These are phyloP conservation scores for Cephus cinctus DNA, from an alignment of 1,140 invertebrate genomes.

Conservation along the genomic window DNA sequence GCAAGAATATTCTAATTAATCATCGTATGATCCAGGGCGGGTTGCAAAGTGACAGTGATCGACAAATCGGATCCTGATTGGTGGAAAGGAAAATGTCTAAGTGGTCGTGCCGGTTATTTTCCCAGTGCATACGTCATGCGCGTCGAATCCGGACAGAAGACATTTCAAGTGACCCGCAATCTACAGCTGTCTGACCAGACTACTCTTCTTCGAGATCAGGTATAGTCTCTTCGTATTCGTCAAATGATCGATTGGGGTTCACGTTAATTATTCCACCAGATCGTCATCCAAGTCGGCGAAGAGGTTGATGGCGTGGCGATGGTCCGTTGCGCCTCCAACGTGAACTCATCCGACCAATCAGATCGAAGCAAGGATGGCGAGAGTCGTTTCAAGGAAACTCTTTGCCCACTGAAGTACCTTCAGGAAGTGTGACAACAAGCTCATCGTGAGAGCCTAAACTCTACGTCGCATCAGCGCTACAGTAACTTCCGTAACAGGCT, in stretches of 20 bases:
- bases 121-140: conserved; percentile 93
- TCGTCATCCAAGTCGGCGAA: conserved; percentile 83
- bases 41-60: conserved; percentile 92
- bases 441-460: conserved; percentile 39
- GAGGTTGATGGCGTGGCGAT: conserved; percentile 90
- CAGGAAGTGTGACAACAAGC: conserved; percentile 79
- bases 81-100: conserved; percentile 94
- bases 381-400: conserved; percentile 56
- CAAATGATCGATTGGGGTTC: conserved; percentile 63
- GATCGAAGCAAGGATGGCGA: conserved; percentile 77
- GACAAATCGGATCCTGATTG: conserved; percentile 93
- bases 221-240: conserved; percentile 53
- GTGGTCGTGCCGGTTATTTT: conserved; percentile 86
- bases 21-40: conserved; percentile 70
- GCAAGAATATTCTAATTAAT: neutral
- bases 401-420: conserved; percentile 78
- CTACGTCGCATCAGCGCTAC: conserved; percentile 16
- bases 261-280: conserved; percentile 68
- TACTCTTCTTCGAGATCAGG: conserved; percentile 70
- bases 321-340: conserved; percentile 86
- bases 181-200: conserved; percentile 67
- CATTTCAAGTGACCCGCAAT: conserved; percentile 78
- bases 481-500: conserved; percentile 14
- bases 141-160: conserved; percentile 83
- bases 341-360: conserved; percentile 73